Evolutionary conservation across 2,888 invertebrate genomes (phyloP), one percentile per base, ranked within the genome.

Genomic region (Melitaea athalia): DNA sequence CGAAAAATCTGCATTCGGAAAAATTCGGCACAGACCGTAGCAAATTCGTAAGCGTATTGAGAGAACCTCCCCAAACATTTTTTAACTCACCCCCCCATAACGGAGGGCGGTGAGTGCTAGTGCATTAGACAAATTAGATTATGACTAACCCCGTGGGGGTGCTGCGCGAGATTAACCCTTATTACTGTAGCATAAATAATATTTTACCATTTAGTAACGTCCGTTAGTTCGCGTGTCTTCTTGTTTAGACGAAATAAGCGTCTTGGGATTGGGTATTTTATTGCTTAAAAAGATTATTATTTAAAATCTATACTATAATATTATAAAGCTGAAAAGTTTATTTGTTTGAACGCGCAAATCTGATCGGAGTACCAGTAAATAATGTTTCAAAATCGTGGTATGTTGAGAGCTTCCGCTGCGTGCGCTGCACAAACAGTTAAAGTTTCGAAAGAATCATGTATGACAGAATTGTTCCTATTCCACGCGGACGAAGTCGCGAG

Each of bases 91-190:
- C 63, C 72, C 72, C 72, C 68, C 61, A 53, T 15, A 60, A 72
- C 65, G 49, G 69, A 64, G 74, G 74, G 72, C 73, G 74, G 73
- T 76, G 61, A 67, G 75, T 70, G 76, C 72, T 75, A 79, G 80
- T 79, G 83, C 85, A 85, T 85, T 84, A 84, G 74, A 78, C 78
- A 84, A 83, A 86, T 86, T 83, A 80, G 77, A 84, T 86, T 83
- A 85, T 78, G 73, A 72, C 72, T 64, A 69, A 66, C 69, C 61
- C 59, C 42, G 57, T 65, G 66, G 15, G 59, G 11, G 52, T 59
- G 63, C 61, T 67, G 70, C 66, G 63, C 64, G 24, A 63, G 53
- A 64, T 31, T 42, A 42, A n/a, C 17, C 59, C 53, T 47, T 43
- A 63, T 43, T 12, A 49, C 31, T 42, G 12, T 24, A 33, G 6